A percentile compares a stretch with the other conserved stretches of the same genome.
Evolutionary conservation across 2,888 invertebrate species (phyloP).

Genomic region (Arenicola marina): DNA sequence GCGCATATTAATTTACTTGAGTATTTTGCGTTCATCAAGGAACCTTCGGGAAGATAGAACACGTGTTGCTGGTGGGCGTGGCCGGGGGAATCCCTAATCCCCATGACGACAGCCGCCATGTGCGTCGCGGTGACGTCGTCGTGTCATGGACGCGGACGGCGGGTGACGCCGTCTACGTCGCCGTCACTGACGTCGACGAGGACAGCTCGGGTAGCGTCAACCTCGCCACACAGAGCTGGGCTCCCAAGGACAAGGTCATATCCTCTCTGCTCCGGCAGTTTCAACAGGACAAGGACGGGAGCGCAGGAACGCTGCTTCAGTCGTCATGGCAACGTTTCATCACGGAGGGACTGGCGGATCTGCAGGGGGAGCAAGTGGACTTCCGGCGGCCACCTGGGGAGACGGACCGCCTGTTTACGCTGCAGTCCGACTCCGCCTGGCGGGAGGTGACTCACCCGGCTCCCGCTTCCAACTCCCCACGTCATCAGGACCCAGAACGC

Average conservation of each 20-base stretch:
- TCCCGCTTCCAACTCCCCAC: background rate
- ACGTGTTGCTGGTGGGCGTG: constrained; percentile 93
- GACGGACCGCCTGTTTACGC: constrained; percentile 38
- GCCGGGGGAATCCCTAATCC: constrained; percentile 97
- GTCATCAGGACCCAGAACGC: constrained; percentile 2
- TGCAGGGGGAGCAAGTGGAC: constrained; percentile 62
- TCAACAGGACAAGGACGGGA: constrained; percentile 54
- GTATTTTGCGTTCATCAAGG: too few relatives aligned
- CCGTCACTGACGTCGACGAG: constrained; percentile 70
- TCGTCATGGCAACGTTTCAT: constrained; percentile 57
- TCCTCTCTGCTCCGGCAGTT: constrained; percentile 65
- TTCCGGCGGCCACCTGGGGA: constrained; percentile 46
- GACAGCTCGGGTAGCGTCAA: background rate
- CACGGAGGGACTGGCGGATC: constrained; percentile 71
- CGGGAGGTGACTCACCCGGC: constrained; percentile 18
- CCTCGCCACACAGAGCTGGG: constrained; percentile 74
- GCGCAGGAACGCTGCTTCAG: background rate
- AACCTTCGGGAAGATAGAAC: constrained; percentile 90
- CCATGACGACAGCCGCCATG: constrained; percentile 87
- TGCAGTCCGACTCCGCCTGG: background rate
- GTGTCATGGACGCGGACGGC: constrained; percentile 47
- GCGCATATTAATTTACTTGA: too few relatives aligned
- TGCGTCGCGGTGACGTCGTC: constrained; percentile 73
- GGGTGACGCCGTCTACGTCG: constrained; percentile 70
- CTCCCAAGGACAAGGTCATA: constrained; percentile 77